Evolutionary conservation across 2,888 invertebrate species (phyloP), one percentile per base, ranked within the genome.

Genomic region (Bombylius discolor): DNA sequence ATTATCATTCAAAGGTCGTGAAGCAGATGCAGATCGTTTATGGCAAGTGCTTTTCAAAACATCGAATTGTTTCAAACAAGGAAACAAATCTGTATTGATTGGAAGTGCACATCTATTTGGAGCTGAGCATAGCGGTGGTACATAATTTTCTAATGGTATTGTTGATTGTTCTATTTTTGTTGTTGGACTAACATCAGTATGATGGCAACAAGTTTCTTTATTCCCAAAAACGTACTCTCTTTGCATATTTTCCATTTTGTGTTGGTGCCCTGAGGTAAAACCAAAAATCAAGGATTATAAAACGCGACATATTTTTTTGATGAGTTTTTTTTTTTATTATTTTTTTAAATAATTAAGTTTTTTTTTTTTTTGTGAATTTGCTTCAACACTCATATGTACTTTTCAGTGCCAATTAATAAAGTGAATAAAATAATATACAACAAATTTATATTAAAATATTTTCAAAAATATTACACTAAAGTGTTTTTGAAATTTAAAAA

Each of bases 11-110:
- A 55, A 57, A 57, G 49, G 55, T 54, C 55, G 57, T 45, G 57
- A 57, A 57, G 55, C 54, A 36, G 49, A 48, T 52, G 57, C 44
- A 55, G 44, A 39, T 46, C 53, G 50, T 51, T 46, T 51, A 55
- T 47, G 32, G 49, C 51, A 51, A 46, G 31, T 54, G 52, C 50
- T 49, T 51, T 44, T 68, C 60, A 70, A 68, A 70, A 72, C 72
- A 51, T 68, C 67, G 67, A 67, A 68, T 72, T 71, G 72, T 73
- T 72, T 70, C 70, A 67, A 55, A 66, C 70, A 68, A 53, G 70
- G 68, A 69, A 73, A 73, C 70, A 70, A 69, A 58, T 69, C 68
- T 52, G 73, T 73, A 69, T 68, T 42, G 12, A 11, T 42, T 42
- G 11, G 65, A 56, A 56, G 53, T 57, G 57, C 52, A 55, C 46